Percentiles rank a stretch among this genome's conserved stretches.
Evolutionary conservation across 37 sponge, comb jelly and placozoan species (phyloP).

Genomic region (Diacarnus erythraeanus): DNA sequence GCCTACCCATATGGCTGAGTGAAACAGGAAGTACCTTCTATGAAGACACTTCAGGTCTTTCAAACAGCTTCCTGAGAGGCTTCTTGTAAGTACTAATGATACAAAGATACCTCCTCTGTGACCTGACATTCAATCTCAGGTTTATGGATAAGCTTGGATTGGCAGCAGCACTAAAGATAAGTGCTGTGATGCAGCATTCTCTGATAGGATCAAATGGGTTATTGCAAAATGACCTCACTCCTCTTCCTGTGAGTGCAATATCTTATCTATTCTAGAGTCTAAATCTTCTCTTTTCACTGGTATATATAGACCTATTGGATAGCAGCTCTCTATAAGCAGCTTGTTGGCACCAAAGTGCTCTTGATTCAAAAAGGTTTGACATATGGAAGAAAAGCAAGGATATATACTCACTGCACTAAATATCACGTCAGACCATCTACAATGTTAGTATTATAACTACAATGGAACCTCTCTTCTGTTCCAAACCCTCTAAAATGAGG

Average conservation of each 20-base stretch:
- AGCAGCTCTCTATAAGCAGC: slow-evolving; percentile 38
- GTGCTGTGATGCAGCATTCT: slow-evolving; percentile 13
- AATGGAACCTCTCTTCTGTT: too few species aligned
- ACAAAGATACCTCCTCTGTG: not conserved
- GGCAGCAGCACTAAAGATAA: slow-evolving; percentile 12
- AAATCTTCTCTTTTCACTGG: not conserved
- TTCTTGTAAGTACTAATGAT: slow-evolving; percentile 23
- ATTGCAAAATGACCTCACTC: not conserved
- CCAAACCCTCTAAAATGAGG: too few species aligned
- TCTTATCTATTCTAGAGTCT: not conserved
- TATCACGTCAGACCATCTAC: not conserved
- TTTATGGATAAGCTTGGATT: slow-evolving; percentile 25
- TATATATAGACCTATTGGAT: slow-evolving; percentile 26
- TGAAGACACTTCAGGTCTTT: slow-evolving; percentile 19
- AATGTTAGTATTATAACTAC: too few species aligned
- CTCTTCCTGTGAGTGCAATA: slow-evolving; percentile 22
- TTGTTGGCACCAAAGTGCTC: slow-evolving; percentile 29
- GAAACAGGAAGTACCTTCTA: slow-evolving; percentile 19
- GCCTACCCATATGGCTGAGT: slow-evolving; percentile 33
- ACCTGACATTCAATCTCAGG: not conserved
- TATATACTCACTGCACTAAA: slow-evolving; percentile 48
- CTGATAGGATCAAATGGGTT: slow-evolving; percentile 4
- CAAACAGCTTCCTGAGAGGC: slow-evolving; percentile 11
- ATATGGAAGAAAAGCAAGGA: not conserved
- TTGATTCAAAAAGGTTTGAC: slow-evolving; percentile 2